Base-by-base conservation (phyloP, 2,888 invertebrate species). In the Keiferia lycopersicella region DNA sequence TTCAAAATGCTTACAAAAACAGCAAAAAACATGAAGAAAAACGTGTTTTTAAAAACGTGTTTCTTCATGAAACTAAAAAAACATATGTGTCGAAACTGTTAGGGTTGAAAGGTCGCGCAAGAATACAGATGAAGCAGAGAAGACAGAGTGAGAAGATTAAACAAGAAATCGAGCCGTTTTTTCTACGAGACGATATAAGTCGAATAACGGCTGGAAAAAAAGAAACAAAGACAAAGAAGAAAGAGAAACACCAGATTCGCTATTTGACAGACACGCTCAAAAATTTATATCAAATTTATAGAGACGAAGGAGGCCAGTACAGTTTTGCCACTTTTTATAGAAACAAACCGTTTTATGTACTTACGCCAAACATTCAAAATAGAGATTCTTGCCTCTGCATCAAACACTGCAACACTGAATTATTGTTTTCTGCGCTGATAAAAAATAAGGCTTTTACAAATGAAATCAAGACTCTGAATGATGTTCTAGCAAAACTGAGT, bases 401-500 rank as follows among this genome's bases (percentile, higher is more conserved):
- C 61, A 48, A 71, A 67, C 70, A 70, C 64, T 34, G 39, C 20
- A 68, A 68, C 16, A 26, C 63, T 8, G 63, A 62, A 18, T 50
- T 66, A 18, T 61, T 58, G 56, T 53, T 63, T 2, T 14, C 11
- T 14, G 61, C 48, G 1, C 48, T 61, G 10, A n/a, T 48, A 8
- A 61, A 61, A 61, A 26, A 45, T 18, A 22, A 22, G 14, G 26
- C 20, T 22, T 48, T 61, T 14, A 7, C 22, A 14, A 45, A 61
- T 4, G 30, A 30, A 30, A 20, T 18, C 26, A 45, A 61, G 18
- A 61, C 38, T n/a, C n/a, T 41, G 22, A 11, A 2, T 11, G n/a
- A 61, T 45, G 12, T 45, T n/a, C 12, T 20, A 20, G 8, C 20
- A 20, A 51, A 20, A 51, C 10, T 61, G 20, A 26, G 45, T 41